Evolutionary conservation across 92 coral and sea anemone species (phyloP), one percentile per base, ranked within the genome.

Genomic region (Parazoanthus darwini): DNA sequence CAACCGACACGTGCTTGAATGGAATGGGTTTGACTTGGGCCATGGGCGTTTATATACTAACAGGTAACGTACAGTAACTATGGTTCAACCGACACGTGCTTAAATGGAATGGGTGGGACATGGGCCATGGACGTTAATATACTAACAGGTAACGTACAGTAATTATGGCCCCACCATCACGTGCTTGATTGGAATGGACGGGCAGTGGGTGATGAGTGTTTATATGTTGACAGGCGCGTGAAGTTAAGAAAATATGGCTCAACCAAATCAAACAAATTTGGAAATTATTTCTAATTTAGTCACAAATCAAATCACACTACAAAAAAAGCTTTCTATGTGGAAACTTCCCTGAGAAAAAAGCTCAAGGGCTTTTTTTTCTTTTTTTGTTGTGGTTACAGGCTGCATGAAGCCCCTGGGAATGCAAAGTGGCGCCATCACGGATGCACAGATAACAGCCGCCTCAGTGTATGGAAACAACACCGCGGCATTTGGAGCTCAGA

Each of bases 401-500:
- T 95, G 98, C 77, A 81, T 91, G 89, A 88, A 78, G 75, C 94
- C 98, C n/a, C 90, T 93, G 20, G 98, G 98, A 11, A 77, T 95
- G 89, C 92, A 88, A 4, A 88, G 82, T 75, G 94, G 94, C 8
- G 80, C 80, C n/a, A 92, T 95, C 4, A 73, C 43, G 3, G 93
- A 93, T 83, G 5, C 26, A 3, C 96, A 93, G 68, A 78, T 95
- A 54, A 26, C 35, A 15, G 94, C 96, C 20, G 90, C 91, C 22
- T 87, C 93, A 4, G 88, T 88, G 37, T 95, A 88, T 56, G 70
- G 68, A 75, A 89, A 92, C 84, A 93, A 93, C 74, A 8, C 11
- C 46, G 43, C 83, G 38, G 78, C 73, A 70, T 95, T 91, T 79
- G 98, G 94, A 0, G 86, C 96, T 23, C 89, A 50, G 18, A 82